Evolutionary conservation across 2,113 vertebrate species (phyloP).

Genomic region (Grus americana): DNA sequence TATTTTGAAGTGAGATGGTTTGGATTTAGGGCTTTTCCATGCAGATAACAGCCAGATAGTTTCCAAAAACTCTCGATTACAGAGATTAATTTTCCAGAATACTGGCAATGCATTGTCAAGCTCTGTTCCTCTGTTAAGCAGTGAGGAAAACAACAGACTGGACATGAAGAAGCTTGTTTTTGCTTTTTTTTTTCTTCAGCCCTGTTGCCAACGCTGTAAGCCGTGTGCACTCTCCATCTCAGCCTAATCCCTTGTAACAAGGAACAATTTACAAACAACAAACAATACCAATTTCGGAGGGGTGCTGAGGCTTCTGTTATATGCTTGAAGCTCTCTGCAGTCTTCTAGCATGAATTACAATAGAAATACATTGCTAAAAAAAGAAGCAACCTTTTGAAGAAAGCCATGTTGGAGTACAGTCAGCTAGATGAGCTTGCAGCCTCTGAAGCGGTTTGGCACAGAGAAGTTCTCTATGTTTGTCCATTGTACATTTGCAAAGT

Average conservation of each 20-base stretch:
- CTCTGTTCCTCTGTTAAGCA: not conserved
- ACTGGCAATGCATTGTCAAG: not conserved
- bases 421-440: not conserved
- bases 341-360: not conserved
- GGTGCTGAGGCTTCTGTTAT: not conserved
- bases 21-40: slow-evolving; percentile 27
- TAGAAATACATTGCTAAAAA: not conserved
- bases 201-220: not conserved
- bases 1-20: not conserved
- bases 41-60: not conserved
- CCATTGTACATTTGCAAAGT: not conserved
- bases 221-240: not conserved
- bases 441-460: not conserved
- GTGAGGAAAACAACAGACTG: not conserved
- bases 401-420: not conserved
- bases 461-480: not conserved
- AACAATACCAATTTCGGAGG: not conserved
- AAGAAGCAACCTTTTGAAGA: not conserved
- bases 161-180: not conserved
- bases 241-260: not conserved
- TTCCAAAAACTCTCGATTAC: not conserved
- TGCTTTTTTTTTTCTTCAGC: not conserved
- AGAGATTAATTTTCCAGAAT: slow-evolving; percentile 8
- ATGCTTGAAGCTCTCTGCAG: not conserved
- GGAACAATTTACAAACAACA: not conserved